A percentile compares a stretch with the other conserved stretches of the same genome.
phyloP scores from a whole-genome alignment of 2,113 vertebrate species.

The Nothoprocta perdicaria region DNA sequence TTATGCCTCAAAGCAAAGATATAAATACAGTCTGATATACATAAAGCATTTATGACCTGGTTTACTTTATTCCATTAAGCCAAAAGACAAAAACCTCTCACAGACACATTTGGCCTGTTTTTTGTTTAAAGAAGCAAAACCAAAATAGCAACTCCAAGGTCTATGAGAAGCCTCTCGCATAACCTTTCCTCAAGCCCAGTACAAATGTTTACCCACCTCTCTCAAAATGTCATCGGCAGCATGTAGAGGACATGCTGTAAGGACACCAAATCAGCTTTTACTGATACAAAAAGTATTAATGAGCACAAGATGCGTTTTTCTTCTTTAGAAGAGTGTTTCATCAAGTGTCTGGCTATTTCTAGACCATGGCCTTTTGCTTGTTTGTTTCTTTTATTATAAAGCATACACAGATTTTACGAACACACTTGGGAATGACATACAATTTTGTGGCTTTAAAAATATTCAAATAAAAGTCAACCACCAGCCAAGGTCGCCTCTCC shows the following conservation, averaged over 20 bases:
- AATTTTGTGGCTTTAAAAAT: constrained; percentile 17
- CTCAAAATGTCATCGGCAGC: constrained; percentile 33
- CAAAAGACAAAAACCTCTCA: not conserved
- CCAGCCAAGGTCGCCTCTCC: not conserved
- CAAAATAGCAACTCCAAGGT: constrained; percentile 17
- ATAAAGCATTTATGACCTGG: not conserved
- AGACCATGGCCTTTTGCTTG: not conserved
- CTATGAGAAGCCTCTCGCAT: constrained; percentile 3
- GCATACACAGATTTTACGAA: constrained; percentile 9
- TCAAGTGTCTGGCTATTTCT: constrained; percentile 22
- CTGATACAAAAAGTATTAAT: constrained; percentile 8
- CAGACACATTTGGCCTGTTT: not conserved
- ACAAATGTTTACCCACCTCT: constrained; percentile 27
- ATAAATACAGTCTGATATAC: not conserved
- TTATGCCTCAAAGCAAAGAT: not conserved
- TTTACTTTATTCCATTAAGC: not conserved
- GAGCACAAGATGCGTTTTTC: not conserved
- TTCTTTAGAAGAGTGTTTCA: constrained; percentile 4
- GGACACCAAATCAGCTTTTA: constrained; percentile 13
- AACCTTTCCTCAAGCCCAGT: constrained; percentile 49
- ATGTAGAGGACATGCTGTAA: not conserved
- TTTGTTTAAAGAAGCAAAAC: constrained; percentile 7
- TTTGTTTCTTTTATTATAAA: not conserved
- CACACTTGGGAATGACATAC: not conserved
- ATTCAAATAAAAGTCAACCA: not conserved